phyloP scores from a whole-genome alignment of 2,888 invertebrate species.

The Torymus aiolomorphi region DNA sequence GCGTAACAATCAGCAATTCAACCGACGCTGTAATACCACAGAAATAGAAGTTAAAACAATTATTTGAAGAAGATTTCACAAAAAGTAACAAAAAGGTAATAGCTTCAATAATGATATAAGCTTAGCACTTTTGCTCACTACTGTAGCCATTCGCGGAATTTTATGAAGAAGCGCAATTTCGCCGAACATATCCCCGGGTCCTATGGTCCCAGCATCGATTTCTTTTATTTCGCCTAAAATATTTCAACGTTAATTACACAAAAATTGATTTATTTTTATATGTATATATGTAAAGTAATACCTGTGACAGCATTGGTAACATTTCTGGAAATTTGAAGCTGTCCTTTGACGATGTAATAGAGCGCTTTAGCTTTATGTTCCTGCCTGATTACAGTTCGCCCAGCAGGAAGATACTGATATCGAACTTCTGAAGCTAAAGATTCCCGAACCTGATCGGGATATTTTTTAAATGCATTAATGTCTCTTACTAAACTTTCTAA shows the following conservation, averaged over 20 bases:
- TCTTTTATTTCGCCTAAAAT: constrained; percentile 63
- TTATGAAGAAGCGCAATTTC: constrained; percentile 81
- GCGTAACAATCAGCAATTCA: constrained; percentile 81
- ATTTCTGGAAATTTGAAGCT: constrained; percentile 76
- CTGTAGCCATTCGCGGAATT: constrained; percentile 80
- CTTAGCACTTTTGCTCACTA: constrained; percentile 75
- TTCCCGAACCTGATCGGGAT: constrained; percentile 78
- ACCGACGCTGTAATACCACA: constrained; percentile 75
- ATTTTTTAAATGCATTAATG: constrained; percentile 64
- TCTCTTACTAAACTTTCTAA: constrained; percentile 64
- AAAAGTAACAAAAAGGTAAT: too few species aligned
- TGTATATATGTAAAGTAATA: constrained; percentile 29
- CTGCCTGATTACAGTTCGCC: constrained; percentile 80
- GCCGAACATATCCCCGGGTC: constrained; percentile 81
- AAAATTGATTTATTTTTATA: neutral
- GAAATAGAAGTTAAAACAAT: too few species aligned
- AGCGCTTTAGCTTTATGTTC: constrained; percentile 79
- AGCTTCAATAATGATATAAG: too few species aligned
- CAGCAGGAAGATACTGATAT: constrained; percentile 80
- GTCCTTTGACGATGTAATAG: constrained; percentile 82
- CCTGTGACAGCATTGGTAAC: constrained; percentile 76
- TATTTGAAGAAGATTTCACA: neutral
- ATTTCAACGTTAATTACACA: neutral
- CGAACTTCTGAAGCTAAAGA: constrained; percentile 80
- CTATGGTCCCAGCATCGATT: constrained; percentile 77